A percentile compares a stretch with the other conserved stretches of the same genome.
phyloP scores from a whole-genome alignment of 2,888 invertebrate genomes.

The Sclerodermus sp. region DNA sequence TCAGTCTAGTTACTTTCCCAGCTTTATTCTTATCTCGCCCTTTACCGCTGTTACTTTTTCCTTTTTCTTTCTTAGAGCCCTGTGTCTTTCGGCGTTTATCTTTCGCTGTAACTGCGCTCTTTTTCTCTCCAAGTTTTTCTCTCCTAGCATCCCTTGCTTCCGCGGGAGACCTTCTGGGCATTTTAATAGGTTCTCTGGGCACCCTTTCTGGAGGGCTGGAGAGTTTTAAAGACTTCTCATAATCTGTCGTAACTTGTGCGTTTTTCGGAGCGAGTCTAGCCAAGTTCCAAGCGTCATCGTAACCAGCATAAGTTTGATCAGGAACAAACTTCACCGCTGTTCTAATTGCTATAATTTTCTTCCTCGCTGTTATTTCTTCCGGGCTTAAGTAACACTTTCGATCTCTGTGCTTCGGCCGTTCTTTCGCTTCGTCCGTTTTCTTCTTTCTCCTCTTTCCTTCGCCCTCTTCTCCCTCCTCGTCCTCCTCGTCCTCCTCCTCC shows the following conservation, averaged over 20 bases:
- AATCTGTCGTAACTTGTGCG: constrained; percentile 22
- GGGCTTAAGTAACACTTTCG: constrained; percentile 21
- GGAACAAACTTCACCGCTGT: constrained; percentile 21
- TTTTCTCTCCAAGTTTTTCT: too few relatives aligned
- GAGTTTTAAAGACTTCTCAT: constrained; percentile 24
- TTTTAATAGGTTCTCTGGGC: too few relatives aligned
- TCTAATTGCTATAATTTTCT: constrained; percentile 1
- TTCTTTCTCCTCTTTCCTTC: constrained; percentile 19
- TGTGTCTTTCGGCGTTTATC: too few relatives aligned
- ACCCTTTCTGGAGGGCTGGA: constrained; percentile 6
- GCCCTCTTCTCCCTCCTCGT: constrained; percentile 16
- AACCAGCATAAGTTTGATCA: constrained; percentile 22
- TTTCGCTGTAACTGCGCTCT: too few relatives aligned
- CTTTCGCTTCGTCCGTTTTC: constrained; percentile 7
- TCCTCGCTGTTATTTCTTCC: constrained; percentile 2
- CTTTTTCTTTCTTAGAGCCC: too few relatives aligned
- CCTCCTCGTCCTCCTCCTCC: constrained; percentile 14
- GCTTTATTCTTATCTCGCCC: background rate
- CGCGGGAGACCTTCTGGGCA: too few relatives aligned
- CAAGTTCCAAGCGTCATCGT: constrained; percentile 28
- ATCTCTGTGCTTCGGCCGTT: constrained; percentile 17
- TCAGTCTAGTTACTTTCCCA: background rate
- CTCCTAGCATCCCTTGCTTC: too few relatives aligned
- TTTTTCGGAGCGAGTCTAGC: constrained; percentile 23
- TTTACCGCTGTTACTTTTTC: background rate